phyloP scores from a whole-genome alignment of 2,797 vertebrate species.

The Galago senegalensis region DNA sequence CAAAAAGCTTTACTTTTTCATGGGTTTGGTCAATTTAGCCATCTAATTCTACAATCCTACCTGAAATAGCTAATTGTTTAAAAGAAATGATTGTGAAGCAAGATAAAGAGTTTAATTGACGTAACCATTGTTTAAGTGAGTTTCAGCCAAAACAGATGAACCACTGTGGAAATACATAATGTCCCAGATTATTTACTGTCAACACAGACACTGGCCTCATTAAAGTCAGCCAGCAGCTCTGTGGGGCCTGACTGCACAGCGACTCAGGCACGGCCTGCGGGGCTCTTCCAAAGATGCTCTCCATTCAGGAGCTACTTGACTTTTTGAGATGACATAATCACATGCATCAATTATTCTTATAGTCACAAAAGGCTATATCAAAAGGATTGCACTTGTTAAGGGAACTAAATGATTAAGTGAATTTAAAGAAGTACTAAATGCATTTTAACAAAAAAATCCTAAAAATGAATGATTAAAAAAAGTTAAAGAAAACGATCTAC shows the following conservation, averaged over 20 bases:
- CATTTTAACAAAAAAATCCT: not conserved
- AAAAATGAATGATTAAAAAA: not conserved
- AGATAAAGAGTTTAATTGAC: not conserved
- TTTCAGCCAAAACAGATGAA: conserved; percentile 8
- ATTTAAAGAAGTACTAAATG: not conserved
- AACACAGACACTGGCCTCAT: not conserved
- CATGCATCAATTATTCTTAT: not conserved
- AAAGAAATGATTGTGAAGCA: not conserved
- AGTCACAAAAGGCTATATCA: not conserved
- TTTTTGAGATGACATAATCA: not conserved
- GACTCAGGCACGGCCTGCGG: not conserved
- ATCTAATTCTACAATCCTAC: not conserved
- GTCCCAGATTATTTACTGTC: not conserved
- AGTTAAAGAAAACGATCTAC: not conserved
- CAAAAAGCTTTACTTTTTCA: not conserved
- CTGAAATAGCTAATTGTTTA: not conserved
- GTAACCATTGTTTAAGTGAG: not conserved
- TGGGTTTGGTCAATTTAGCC: not conserved
- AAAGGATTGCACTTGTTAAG: not conserved
- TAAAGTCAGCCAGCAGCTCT: not conserved
- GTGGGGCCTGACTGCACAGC: not conserved
- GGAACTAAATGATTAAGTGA: not conserved
- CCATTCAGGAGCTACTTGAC: not conserved
- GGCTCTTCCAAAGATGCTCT: not conserved
- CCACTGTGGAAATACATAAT: not conserved